Evolutionary conservation across 2,888 invertebrate genomes (phyloP).

Genomic region (Idaea dimidiata): DNA sequence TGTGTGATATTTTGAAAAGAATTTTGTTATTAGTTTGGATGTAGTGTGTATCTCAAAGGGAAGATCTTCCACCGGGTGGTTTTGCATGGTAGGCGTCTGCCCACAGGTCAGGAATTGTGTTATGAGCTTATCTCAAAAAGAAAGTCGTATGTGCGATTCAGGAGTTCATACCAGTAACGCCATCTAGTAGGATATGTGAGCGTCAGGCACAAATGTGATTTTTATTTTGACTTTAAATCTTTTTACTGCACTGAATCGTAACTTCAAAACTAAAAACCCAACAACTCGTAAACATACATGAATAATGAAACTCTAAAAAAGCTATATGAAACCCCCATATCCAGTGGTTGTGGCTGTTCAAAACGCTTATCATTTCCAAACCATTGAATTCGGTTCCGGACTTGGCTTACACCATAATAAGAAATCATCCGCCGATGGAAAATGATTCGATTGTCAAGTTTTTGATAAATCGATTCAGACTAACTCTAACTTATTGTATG

Average conservation of each 20-base stretch:
- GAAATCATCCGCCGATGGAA: constrained; percentile 52
- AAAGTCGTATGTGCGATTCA: too few relatives aligned
- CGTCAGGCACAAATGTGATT: too few relatives aligned
- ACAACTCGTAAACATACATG: neutral
- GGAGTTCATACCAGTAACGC: too few relatives aligned
- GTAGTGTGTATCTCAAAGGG: too few relatives aligned
- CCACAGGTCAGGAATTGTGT: too few relatives aligned
- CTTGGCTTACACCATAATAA: constrained; percentile 50
- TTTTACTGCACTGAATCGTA: neutral
- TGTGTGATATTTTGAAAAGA: neutral
- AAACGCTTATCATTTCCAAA: constrained; percentile 60
- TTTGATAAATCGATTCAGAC: constrained; percentile 35
- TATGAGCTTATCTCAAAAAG: too few relatives aligned
- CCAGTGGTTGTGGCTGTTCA: constrained; percentile 47
- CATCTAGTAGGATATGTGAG: too few relatives aligned
- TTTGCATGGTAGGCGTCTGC: too few relatives aligned
- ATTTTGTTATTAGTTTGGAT: neutral
- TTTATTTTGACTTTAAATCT: too few relatives aligned
- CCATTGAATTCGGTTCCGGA: constrained; percentile 50
- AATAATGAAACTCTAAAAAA: neutral
- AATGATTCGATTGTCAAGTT: constrained; percentile 49
- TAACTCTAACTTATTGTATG: neutral
- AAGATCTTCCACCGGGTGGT: too few relatives aligned
- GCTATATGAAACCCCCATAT: constrained; percentile 28
- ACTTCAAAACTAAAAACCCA: neutral